Conservation (phyloP, 2,888 invertebrate species). For the Diplazon laetatorius region DNA sequence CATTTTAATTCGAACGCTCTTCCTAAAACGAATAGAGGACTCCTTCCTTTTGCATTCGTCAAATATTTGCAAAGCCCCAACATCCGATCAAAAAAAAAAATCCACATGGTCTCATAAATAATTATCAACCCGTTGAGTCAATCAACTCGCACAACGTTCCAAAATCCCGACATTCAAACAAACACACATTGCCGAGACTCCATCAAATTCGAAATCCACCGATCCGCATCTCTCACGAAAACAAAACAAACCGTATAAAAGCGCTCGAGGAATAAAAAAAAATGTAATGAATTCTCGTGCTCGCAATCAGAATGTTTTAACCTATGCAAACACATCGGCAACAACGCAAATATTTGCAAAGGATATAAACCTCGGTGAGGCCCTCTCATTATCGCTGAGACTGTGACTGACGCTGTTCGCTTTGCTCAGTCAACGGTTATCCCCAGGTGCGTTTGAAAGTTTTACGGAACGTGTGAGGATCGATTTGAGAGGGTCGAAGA, state of each 20-base stretch:
- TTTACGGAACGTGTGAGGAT: slow-evolving; percentile 55
- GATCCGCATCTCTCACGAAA: background rate
- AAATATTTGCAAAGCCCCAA: slow-evolving; percentile 42
- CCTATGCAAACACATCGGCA: slow-evolving; percentile 81
- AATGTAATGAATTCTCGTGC: slow-evolving; percentile 40
- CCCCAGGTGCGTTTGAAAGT: slow-evolving; percentile 76
- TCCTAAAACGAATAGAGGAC: background rate
- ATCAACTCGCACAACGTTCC: no score
- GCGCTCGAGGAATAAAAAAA: slow-evolving; percentile 24
- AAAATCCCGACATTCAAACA: no score
- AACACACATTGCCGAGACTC: no score
- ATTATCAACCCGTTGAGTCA: no score
- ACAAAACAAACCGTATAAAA: background rate
- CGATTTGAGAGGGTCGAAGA: slow-evolving; percentile 46
- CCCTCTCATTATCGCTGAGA: slow-evolving; percentile 81
- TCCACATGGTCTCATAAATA: no score
- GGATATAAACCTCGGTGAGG: slow-evolving; percentile 79
- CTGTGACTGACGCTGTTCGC: slow-evolving; percentile 57
- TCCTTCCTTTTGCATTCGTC: background rate
- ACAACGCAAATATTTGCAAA: slow-evolving; percentile 82
- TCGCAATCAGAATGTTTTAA: slow-evolving; percentile 44
- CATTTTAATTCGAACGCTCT: no score
- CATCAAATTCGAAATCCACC: no score
- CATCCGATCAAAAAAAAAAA: no score
- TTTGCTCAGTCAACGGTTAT: slow-evolving; percentile 73